Base-by-base conservation (phyloP, 2,797 vertebrate genomes). In the Oophaga sylvatica region DNA sequence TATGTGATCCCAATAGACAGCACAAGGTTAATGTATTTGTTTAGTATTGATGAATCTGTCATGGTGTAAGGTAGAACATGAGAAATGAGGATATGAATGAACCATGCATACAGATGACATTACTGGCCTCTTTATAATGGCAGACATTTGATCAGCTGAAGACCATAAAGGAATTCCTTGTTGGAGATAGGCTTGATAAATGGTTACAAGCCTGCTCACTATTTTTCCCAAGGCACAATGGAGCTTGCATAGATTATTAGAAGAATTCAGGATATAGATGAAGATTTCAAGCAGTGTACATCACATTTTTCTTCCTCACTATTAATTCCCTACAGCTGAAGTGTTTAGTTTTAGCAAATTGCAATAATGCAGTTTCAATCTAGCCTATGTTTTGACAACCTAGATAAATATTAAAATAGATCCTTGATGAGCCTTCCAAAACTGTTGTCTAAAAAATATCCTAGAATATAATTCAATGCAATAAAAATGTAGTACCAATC, bases 31-130 rank as follows among this genome's bases (percentile, higher is more conserved):
- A 84, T 84, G 83, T 84, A 71, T 65, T 84, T 84, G 83, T 65
- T 84, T 84, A 71, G 70, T 84, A 84, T 84, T 84, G 83, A 84
- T 84, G 83, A 84, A 31, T 84, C 71, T 84, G 83, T 77, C 83
- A 84, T 77, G 71, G 45, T 84, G 83, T 63, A 77, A 77, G 83
- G 60, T 29, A 29, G 83, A 84, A 76, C 71, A 84, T 75, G 83
- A 77, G 70, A 59, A 76, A 65, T 65, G 71, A 76, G 71, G 53
- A 63, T 84, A 84, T 84, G 83, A 84, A 84, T 84, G 83, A 84
- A 45, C 35, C n/a, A 45, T 76, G 83, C 59, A 84, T 84, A 84
- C 83, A 48, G 83, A 84, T 76, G 70, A 45, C 83, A 63, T 77
- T 48, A 65, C 60, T 20, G 59, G 31, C 59, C 71, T 77, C 71